phyloP scores from a whole-genome alignment of 2,888 invertebrate genomes.

The Gortyna flavago region DNA sequence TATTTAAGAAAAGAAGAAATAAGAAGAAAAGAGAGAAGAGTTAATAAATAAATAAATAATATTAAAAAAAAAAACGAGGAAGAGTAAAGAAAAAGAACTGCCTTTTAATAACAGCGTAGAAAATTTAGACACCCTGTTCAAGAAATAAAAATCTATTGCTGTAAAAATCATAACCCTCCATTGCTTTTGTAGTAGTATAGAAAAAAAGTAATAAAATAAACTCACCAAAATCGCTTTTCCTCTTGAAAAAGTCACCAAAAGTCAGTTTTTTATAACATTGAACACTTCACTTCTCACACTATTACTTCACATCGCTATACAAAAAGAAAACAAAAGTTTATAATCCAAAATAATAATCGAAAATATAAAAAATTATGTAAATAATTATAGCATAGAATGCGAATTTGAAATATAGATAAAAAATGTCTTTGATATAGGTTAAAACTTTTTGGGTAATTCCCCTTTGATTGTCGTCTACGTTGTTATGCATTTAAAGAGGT shows the following conservation, averaged over 20 bases:
- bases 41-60: too few species aligned
- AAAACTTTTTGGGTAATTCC: slow-evolving; percentile 71
- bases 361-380: slow-evolving; percentile 83
- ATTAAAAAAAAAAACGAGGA: too few species aligned
- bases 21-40: too few species aligned
- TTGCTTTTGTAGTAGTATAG: too few species aligned
- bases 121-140: background rate
- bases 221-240: slow-evolving; percentile 55
- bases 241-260: slow-evolving; percentile 40
- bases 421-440: slow-evolving; percentile 80
- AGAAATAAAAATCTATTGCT: background rate
- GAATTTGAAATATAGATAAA: slow-evolving; percentile 83
- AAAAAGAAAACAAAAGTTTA: slow-evolving; percentile 43
- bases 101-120: background rate
- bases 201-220: background rate
- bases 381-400: slow-evolving; percentile 82
- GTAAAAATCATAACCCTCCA: background rate
- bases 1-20: too few species aligned
- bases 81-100: too few species aligned
- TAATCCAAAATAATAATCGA: slow-evolving; percentile 84
- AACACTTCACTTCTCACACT: slow-evolving; percentile 59
- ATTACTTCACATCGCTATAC: slow-evolving; percentile 79
- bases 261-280: slow-evolving; percentile 48
- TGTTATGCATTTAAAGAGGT: slow-evolving; percentile 62
- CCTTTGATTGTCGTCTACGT: slow-evolving; percentile 62